Evolutionary conservation across 2,797 vertebrate species (phyloP).

Genomic region (Phrynocephalus guinanensis): DNA sequence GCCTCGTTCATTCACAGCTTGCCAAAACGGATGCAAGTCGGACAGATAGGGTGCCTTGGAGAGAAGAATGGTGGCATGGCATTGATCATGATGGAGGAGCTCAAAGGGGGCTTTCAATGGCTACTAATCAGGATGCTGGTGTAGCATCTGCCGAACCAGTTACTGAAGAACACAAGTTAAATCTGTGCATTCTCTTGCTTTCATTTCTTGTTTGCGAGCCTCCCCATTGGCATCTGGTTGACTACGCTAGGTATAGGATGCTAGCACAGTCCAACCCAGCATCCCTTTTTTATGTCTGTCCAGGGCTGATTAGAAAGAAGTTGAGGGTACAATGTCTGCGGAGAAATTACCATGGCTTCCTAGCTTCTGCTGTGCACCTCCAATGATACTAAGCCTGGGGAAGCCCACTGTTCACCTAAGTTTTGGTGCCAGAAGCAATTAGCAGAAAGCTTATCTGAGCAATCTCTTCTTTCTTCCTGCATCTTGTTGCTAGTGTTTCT

Average conservation of each 20-base stretch:
- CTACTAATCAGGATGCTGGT: not conserved
- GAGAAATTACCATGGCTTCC: no score
- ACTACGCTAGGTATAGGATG: not conserved
- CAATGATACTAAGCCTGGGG: not conserved
- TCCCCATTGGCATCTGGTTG: not conserved
- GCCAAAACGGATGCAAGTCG: constrained; percentile 22
- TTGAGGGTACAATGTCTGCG: no score
- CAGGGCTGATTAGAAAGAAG: no score
- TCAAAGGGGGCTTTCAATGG: not conserved
- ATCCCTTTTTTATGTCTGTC: not conserved
- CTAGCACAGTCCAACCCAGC: not conserved
- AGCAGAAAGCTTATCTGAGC: not conserved
- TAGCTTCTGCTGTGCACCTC: no score
- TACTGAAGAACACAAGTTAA: not conserved
- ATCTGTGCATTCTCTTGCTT: not conserved
- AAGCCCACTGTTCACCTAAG: not conserved
- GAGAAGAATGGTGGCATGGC: not conserved
- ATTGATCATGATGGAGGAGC: not conserved
- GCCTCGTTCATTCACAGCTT: constrained; percentile 36
- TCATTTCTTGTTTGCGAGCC: not conserved
- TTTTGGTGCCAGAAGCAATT: not conserved
- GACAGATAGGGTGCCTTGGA: constrained; percentile 13
- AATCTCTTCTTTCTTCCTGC: not conserved
- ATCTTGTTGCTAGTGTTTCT: not conserved
- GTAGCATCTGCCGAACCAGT: not conserved